Conservation (phyloP, 2,113 vertebrate species). For the Oreocharis arfaki region DNA sequence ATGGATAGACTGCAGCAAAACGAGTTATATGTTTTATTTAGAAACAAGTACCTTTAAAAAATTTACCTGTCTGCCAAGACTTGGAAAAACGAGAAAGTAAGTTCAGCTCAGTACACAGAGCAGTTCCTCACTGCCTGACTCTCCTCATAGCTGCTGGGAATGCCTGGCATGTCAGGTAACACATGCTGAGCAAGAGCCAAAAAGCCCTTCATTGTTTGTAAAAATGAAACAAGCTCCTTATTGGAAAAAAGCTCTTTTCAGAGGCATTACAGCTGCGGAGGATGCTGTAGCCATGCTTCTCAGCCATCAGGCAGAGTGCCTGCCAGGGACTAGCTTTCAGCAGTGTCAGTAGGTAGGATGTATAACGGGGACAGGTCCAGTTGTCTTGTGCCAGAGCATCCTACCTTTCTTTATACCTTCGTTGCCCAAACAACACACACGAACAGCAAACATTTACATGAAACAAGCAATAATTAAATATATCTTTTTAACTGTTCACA, state of each 20-base stretch:
- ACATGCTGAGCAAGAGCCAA: not conserved
- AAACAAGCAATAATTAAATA: not conserved
- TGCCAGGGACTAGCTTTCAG: not conserved
- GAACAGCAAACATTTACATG: not conserved
- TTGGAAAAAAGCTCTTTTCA: not conserved
- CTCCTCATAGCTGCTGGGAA: not conserved
- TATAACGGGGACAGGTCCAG: not conserved
- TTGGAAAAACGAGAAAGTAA: not conserved
- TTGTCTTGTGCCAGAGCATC: not conserved
- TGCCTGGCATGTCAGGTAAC: not conserved
- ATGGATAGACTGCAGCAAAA: not conserved
- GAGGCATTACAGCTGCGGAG: accelerated
- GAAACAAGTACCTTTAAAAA: not conserved
- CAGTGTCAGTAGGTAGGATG: accelerated
- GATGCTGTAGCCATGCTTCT: not conserved
- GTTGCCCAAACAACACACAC: not conserved
- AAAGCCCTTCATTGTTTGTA: not conserved
- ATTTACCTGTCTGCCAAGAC: not conserved
- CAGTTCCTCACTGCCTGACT: not conserved
- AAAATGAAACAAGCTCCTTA: not conserved
- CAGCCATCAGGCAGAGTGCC: not conserved
- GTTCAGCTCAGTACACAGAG: not conserved
- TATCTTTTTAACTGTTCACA: not conserved
- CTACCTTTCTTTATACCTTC: not conserved
- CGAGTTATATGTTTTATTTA: not conserved